These are phyloP conservation scores for Stegana nigrithorax DNA, from an alignment of 2,888 invertebrate genomes.

Conservation along the genomic window DNA sequence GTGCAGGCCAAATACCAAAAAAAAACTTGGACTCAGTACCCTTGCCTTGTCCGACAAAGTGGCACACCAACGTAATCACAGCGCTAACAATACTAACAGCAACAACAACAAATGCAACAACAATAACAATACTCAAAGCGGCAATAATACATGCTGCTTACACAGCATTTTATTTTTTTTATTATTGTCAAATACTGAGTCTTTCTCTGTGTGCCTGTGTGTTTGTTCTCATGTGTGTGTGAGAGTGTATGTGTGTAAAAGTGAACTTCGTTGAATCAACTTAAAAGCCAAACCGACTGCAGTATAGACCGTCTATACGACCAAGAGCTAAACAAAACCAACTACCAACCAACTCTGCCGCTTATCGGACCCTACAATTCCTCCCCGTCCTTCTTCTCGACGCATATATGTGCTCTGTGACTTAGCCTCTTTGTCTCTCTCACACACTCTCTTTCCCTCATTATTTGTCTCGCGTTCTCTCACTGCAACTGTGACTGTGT, in stretches of 20 bases:
- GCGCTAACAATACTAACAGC: not conserved
- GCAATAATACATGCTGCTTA: no score
- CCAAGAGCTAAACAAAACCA: not conserved
- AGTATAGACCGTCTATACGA: not conserved
- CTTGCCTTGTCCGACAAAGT: slow-evolving; percentile 26
- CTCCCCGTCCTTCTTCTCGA: not conserved
- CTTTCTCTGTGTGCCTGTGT: not conserved
- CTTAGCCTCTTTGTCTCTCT: not conserved
- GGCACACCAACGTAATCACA: not conserved
- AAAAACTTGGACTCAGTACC: not conserved
- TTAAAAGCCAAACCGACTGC: slow-evolving; percentile 10
- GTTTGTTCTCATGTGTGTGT: no score
- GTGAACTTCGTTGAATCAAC: not conserved
- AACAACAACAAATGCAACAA: no score
- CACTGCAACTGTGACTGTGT: not conserved
- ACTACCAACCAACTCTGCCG: slow-evolving; percentile 10
- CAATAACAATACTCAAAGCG: not conserved
- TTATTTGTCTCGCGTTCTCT: slow-evolving; percentile 39
- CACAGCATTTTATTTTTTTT: not conserved
- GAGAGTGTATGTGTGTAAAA: no score
- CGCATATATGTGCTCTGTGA: no score
- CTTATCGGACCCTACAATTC: slow-evolving; percentile 12
- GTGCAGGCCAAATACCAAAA: not conserved
- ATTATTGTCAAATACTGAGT: not conserved
- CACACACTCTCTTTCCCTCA: slow-evolving; percentile 1